Conservation (phyloP, 2,888 invertebrate species). For the Agrotis exclamationis region DNA sequence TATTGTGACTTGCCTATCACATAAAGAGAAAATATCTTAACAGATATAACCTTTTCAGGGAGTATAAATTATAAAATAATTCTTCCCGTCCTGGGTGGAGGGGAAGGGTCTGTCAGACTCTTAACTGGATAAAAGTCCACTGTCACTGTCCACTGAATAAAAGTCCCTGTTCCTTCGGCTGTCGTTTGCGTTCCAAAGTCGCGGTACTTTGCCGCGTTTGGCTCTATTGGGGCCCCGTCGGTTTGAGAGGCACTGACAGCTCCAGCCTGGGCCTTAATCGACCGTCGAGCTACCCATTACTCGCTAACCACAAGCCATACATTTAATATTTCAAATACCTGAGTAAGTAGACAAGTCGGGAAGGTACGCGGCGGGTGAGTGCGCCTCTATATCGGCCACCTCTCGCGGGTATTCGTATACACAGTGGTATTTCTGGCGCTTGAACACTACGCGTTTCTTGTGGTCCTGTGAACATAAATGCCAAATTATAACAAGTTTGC, state of each 20-base stretch:
- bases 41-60: too few species aligned
- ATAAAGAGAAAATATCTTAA: too few species aligned
- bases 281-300: too few species aligned
- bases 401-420: constrained; percentile 96
- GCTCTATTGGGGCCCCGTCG: too few species aligned
- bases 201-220: too few species aligned
- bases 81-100: too few species aligned
- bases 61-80: too few species aligned
- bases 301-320: not conserved
- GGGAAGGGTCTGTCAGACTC: too few species aligned
- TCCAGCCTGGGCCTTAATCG: not conserved
- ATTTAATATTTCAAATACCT: constrained; percentile 72
- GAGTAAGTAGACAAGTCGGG: constrained; percentile 88
- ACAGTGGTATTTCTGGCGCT: constrained; percentile 96
- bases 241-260: not conserved
- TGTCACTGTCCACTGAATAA: too few species aligned
- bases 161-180: too few species aligned
- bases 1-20: too few species aligned
- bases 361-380: constrained; percentile 77
- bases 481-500: not conserved
- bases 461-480: constrained; percentile 84
- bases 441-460: constrained; percentile 95
- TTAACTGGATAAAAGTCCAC: too few species aligned
- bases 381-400: constrained; percentile 86
- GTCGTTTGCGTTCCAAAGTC: not conserved